Conservation (phyloP, 2,113 vertebrate genomes). For the Meriones unguiculatus region DNA sequence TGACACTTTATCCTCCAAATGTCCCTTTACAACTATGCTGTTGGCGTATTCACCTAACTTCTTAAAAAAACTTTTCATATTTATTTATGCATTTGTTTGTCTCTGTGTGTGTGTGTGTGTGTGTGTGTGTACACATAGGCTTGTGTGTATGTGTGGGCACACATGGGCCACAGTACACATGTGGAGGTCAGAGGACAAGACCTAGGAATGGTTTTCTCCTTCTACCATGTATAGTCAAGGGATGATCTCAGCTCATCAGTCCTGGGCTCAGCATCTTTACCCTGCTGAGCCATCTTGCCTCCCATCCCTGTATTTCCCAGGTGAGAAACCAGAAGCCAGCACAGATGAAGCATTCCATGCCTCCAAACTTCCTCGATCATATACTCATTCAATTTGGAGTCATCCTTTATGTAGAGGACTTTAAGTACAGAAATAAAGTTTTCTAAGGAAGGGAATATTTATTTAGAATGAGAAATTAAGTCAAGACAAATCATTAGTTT, state of each 20-base stretch:
- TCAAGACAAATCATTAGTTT: conserved; percentile 1
- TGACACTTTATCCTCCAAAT: fast-evolving
- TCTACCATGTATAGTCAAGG: not conserved
- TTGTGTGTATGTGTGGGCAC: too few relatives aligned
- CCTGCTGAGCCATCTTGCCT: not conserved
- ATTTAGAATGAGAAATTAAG: conserved; percentile 30
- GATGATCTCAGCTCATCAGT: too few relatives aligned
- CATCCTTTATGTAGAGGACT: not conserved
- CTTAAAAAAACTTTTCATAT: not conserved
- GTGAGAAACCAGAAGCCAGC: not conserved
- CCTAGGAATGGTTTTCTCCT: not conserved
- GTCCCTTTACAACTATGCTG: not conserved
- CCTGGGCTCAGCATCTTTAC: not conserved
- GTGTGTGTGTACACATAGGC: not conserved
- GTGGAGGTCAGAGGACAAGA: not conserved
- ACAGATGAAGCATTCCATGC: fast-evolving
- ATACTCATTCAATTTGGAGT: not conserved
- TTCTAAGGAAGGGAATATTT: not conserved
- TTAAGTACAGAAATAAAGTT: not conserved
- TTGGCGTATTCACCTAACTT: not conserved
- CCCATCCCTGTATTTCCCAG: not conserved
- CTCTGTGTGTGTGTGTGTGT: not conserved
- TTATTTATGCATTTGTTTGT: not conserved
- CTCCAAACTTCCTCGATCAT: not conserved
- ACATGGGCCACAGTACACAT: not conserved